Conservation (phyloP, 2,113 vertebrate species). For the Amphiprion percula region DNA sequence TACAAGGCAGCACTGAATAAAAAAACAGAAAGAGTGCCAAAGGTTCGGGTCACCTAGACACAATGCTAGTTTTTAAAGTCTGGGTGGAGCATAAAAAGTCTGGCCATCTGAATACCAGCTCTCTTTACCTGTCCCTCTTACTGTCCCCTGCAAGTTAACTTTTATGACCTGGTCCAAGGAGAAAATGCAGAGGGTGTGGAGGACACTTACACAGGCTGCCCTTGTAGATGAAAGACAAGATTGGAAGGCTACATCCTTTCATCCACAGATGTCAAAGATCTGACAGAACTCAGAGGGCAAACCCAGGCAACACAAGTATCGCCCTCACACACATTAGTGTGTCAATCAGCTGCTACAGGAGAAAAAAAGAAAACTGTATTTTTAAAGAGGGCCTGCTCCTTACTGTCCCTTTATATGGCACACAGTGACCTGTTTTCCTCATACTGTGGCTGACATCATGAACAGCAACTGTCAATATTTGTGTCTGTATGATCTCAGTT, state of each 20-base stretch:
- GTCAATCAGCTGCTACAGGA: conserved; percentile 8
- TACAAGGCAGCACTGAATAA: conserved; percentile 26
- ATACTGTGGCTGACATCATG: neutral
- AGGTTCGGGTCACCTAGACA: conserved; percentile 27
- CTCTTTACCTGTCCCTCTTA: conserved; percentile 44
- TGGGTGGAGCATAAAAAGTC: conserved; percentile 46
- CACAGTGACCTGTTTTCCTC: conserved; percentile 4
- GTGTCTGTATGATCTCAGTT: neutral
- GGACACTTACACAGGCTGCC: conserved; percentile 40
- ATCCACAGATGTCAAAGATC: conserved; percentile 70
- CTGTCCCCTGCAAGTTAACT: conserved; percentile 37
- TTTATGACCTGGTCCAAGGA: conserved; percentile 52
- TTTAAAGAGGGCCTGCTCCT: neutral
- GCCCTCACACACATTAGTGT: neutral
- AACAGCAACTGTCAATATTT: neutral
- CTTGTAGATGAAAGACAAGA: conserved; percentile 40
- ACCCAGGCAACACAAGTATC: conserved; percentile 13
- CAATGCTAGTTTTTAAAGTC: conserved; percentile 54
- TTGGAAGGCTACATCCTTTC: conserved; percentile 53
- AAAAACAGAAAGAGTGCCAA: conserved; percentile 24
- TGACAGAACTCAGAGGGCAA: conserved; percentile 21
- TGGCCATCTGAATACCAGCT: conserved; percentile 50
- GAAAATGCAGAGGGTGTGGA: conserved; percentile 59
- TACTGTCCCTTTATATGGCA: neutral
- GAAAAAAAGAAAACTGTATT: neutral